Evolutionary conservation across 2,797 vertebrate species (phyloP).

Genomic region (Huso huso): DNA sequence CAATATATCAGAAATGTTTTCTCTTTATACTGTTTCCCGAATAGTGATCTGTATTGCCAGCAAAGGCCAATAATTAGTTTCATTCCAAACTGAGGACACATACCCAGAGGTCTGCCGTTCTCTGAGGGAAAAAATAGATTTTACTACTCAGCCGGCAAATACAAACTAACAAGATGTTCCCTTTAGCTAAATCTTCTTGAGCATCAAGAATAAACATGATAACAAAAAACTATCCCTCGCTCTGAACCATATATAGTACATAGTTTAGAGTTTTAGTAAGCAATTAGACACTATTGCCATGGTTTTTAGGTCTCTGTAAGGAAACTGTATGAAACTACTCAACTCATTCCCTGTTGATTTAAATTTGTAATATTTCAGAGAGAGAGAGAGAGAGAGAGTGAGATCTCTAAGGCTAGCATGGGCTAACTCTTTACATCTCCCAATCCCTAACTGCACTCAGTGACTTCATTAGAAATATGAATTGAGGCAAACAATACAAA

Average conservation of each 20-base stretch:
- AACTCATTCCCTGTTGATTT: too few relatives aligned
- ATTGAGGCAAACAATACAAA: too few relatives aligned
- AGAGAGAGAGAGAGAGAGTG: too few relatives aligned
- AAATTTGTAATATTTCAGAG: too few relatives aligned
- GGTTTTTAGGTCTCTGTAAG: too few relatives aligned
- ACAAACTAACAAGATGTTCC: conserved; percentile 5
- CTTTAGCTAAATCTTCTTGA: conserved; percentile 1
- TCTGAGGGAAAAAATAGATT: neutral
- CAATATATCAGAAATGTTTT: neutral
- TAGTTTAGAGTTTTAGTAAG: too few relatives aligned
- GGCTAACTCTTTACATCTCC: too few relatives aligned
- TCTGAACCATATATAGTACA: neutral
- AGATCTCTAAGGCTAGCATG: too few relatives aligned
- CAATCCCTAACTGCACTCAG: too few relatives aligned
- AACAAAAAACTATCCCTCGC: neutral
- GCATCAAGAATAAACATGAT: neutral
- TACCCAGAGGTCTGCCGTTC: neutral
- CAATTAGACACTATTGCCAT: too few relatives aligned
- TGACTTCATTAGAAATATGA: too few relatives aligned
- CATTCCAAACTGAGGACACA: neutral
- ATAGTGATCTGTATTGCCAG: neutral
- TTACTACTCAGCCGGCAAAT: conserved; percentile 3
- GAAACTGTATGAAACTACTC: too few relatives aligned
- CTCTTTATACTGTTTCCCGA: neutral
- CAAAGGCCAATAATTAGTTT: neutral